phyloP scores from a whole-genome alignment of 2,797 vertebrate species.

The Aythya fuligula region DNA sequence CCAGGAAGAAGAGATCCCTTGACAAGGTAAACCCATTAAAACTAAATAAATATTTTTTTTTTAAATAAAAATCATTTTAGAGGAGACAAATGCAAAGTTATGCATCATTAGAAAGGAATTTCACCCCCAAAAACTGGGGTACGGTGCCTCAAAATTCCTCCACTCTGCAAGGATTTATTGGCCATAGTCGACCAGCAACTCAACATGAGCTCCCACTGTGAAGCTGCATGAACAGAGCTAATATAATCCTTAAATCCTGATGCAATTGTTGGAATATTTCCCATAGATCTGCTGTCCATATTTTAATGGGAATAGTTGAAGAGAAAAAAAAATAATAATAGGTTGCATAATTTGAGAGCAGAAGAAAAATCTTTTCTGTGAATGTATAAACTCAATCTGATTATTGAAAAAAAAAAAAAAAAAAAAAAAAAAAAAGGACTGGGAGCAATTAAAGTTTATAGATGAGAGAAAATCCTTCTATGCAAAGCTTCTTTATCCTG shows the following conservation, averaged over 20 bases:
- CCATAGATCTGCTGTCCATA: constrained; percentile 27
- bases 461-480: not conserved
- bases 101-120: not conserved
- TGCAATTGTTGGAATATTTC: constrained; percentile 16
- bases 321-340: not conserved
- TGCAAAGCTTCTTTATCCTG: not conserved
- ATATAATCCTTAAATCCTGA: not conserved
- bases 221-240: not conserved
- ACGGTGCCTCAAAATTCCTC: not conserved
- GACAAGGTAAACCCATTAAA: not conserved
- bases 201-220: not conserved
- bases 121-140: not conserved
- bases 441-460: not conserved
- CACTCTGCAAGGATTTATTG: not conserved
- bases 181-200: not conserved
- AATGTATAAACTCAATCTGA: not conserved
- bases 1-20: not conserved
- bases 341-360: not conserved
- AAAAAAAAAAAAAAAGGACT: not conserved
- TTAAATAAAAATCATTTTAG: not conserved
- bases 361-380: not conserved
- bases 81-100: not conserved
- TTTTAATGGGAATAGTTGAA: not conserved
- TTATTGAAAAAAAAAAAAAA: not conserved
- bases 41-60: not conserved